Conservation (phyloP, 2,113 vertebrate genomes). For the Abramis brama region DNA sequence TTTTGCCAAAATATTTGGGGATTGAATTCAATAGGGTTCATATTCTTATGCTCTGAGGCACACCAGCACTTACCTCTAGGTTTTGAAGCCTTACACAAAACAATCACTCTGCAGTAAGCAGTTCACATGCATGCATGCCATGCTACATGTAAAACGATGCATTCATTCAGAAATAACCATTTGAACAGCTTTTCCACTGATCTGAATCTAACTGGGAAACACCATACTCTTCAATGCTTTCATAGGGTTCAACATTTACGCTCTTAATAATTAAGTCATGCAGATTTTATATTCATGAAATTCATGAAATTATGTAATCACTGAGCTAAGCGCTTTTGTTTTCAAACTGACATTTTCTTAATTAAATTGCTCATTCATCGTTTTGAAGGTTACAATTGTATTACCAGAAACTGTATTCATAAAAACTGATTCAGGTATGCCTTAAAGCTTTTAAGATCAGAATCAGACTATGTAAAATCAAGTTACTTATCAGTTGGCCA, state of each 20-base stretch:
- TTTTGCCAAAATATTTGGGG: conserved; percentile 46
- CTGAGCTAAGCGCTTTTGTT: background rate
- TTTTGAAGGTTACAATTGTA: background rate
- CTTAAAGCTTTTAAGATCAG: background rate
- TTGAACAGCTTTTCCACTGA: background rate
- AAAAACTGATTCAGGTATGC: background rate
- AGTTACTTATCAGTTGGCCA: background rate
- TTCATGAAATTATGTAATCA: background rate
- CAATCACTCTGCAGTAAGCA: conserved; percentile 62
- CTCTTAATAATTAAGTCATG: background rate
- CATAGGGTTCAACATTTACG: background rate
- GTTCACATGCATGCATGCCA: conserved; percentile 58
- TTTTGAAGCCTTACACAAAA: conserved; percentile 67
- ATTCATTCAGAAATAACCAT: conserved; percentile 22
- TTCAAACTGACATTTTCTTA: conserved; percentile 4
- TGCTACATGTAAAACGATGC: conserved; percentile 49
- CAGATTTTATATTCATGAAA: conserved; percentile 6
- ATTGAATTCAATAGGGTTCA: conserved; percentile 84
- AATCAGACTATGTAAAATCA: background rate
- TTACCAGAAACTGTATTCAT: no score
- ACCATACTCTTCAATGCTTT: background rate
- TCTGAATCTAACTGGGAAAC: background rate
- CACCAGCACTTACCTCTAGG: conserved; percentile 73
- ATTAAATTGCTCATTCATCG: background rate
- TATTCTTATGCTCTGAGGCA: conserved; percentile 80